Evolutionary conservation across 2,113 vertebrate genomes (phyloP), one percentile per base, ranked within the genome.

Genomic region (Tringa solitaria): DNA sequence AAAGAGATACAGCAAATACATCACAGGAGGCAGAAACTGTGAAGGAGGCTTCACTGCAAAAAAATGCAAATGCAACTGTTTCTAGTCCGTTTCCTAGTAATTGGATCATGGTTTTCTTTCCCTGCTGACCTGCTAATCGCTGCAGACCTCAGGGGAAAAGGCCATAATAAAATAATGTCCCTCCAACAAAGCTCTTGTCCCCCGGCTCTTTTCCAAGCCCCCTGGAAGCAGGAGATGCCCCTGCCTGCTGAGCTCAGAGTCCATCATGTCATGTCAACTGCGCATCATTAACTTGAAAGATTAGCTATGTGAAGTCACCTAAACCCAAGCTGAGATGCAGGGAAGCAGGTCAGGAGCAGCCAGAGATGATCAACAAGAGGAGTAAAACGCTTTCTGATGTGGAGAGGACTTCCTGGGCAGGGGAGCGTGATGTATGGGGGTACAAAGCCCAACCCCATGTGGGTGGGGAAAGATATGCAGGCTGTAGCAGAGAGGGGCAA

Each of bases 201-300:
- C 59, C 43, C 1, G 2, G 30, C 22, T 46, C 43, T 50, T 69
- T 53, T 24, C 26, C 22, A 61, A 46, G 28, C 12, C 13, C 19
- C 33, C 45, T 32, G 53, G 59, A 65, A 60, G 33, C 32, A 35
- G 53, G 35, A 68, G 64, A 35, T 35, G 35, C 22, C 33, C 21
- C 30, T 53, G 30, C 39, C 50, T 41, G 51, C 63, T 73, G 59
- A 73, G 41, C 46, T 78, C n/a, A 13, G 64, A 18, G 53, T 60
- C 22, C 41, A 19, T 32, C 7, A 2, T 1, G 1, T 30, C n/a
- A 43, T 1, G 0, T 43, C 35, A 68, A 37, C 11, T 10, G 20
- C 24, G 16, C 12, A 14, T 15, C 46, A 22, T 73, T 86, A 30
- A 46, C 56, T 3, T 24, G 46, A 39, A 82, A 51, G 26, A 46